Conservation (phyloP, 2,797 vertebrate species). For the Amazona finschi region DNA sequence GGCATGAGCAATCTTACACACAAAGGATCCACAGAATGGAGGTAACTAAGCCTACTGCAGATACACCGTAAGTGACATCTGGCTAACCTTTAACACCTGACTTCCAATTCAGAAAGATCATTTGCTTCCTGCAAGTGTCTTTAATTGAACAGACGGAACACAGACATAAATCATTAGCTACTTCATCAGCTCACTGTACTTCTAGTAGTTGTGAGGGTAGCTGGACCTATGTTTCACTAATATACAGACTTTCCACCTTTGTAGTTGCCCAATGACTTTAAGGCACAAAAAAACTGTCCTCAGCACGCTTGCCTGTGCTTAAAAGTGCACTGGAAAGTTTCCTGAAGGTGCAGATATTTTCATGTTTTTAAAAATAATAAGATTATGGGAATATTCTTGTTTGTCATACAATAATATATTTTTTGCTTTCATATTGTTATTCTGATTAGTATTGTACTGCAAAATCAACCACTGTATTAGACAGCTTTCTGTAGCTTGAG, state of each 20-base stretch:
- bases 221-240: background rate
- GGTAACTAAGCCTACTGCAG: background rate
- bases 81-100: background rate
- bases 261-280: background rate
- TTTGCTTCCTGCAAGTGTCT: background rate
- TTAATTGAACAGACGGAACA: background rate
- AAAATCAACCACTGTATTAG: background rate
- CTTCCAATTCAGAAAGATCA: background rate
- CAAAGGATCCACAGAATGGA: fast-evolving
- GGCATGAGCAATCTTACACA: background rate
- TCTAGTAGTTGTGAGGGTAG: background rate
- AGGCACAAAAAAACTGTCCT: background rate
- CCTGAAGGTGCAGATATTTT: background rate
- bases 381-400: background rate
- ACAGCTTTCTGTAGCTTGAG: background rate
- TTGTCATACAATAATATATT: background rate
- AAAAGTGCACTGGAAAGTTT: background rate
- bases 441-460: background rate
- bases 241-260: background rate
- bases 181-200: background rate
- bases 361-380: background rate
- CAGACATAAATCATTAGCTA: background rate
- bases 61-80: background rate
- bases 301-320: background rate
- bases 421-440: background rate